Evolutionary conservation across 2,113 vertebrate species (phyloP).

Genomic region (Hyaena hyaena): DNA sequence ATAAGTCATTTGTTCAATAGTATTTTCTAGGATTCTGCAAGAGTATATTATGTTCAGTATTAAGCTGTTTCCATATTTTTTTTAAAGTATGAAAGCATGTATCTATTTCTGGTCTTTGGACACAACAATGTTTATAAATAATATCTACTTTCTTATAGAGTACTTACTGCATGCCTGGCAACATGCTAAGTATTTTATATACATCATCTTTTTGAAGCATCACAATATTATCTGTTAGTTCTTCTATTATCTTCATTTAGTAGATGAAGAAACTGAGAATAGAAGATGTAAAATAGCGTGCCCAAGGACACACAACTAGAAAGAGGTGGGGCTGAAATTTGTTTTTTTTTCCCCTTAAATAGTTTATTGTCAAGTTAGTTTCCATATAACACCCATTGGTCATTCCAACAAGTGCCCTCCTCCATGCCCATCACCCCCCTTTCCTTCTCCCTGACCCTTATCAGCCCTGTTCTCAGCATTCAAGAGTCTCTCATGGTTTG

Average conservation of each 20-base stretch:
- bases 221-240: background rate
- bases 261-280: conserved; percentile 14
- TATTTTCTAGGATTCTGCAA: background rate
- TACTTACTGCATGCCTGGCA: background rate
- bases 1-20: background rate
- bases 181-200: background rate
- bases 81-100: background rate
- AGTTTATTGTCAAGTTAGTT: too few relatives aligned
- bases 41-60: background rate
- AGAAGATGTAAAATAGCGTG: background rate
- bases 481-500: too few relatives aligned
- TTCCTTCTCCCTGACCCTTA: too few relatives aligned
- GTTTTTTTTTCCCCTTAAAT: too few relatives aligned
- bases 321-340: background rate
- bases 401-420: too few relatives aligned
- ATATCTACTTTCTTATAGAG: background rate
- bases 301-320: background rate
- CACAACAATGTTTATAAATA: background rate
- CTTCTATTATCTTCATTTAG: background rate
- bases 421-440: too few relatives aligned
- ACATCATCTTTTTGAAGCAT: background rate
- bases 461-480: too few relatives aligned
- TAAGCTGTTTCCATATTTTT: conserved; percentile 38
- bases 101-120: background rate
- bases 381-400: too few relatives aligned